Evolutionary conservation across 2,888 invertebrate genomes (phyloP).

Genomic region (Drosophila quinaria): DNA sequence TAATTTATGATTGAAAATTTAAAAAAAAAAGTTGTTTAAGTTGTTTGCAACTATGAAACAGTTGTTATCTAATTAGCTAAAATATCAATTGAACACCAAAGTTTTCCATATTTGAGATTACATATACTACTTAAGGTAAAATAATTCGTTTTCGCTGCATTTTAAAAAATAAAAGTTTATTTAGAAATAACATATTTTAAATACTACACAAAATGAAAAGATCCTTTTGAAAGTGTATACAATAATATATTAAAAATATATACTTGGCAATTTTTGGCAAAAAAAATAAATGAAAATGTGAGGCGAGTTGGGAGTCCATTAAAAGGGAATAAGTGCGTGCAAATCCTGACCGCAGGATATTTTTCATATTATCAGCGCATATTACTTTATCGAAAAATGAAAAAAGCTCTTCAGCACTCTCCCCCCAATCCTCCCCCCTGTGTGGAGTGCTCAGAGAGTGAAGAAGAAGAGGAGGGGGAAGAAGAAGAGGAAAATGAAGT

Average conservation of each 20-base stretch:
- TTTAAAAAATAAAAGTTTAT: too few species aligned
- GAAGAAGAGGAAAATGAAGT: not conserved
- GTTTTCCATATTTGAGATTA: too few species aligned
- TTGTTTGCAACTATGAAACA: too few species aligned
- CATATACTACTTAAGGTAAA: too few species aligned
- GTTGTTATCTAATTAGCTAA: too few species aligned
- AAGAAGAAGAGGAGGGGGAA: not conserved
- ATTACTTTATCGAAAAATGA: slow-evolving; percentile 75
- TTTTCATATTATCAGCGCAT: slow-evolving; percentile 79
- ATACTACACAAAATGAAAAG: too few species aligned
- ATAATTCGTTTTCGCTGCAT: too few species aligned
- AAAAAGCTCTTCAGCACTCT: slow-evolving; percentile 49
- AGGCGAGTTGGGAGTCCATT: slow-evolving; percentile 61
- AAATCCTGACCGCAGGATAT: slow-evolving; percentile 76
- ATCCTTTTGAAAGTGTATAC: not conserved
- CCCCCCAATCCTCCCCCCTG: slow-evolving; percentile 9
- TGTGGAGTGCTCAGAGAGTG: slow-evolving; percentile 41
- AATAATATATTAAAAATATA: slow-evolving; percentile 33
- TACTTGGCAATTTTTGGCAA: slow-evolving; percentile 9
- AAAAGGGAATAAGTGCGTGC: slow-evolving; percentile 81
- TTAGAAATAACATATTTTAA: too few species aligned
- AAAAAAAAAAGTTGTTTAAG: too few species aligned
- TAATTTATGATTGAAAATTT: too few species aligned
- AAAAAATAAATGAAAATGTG: slow-evolving; percentile 2
- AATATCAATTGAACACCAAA: too few species aligned